These are phyloP conservation scores for Cantharis rufa DNA, from an alignment of 2,888 invertebrate species.

Conservation along the genomic window DNA sequence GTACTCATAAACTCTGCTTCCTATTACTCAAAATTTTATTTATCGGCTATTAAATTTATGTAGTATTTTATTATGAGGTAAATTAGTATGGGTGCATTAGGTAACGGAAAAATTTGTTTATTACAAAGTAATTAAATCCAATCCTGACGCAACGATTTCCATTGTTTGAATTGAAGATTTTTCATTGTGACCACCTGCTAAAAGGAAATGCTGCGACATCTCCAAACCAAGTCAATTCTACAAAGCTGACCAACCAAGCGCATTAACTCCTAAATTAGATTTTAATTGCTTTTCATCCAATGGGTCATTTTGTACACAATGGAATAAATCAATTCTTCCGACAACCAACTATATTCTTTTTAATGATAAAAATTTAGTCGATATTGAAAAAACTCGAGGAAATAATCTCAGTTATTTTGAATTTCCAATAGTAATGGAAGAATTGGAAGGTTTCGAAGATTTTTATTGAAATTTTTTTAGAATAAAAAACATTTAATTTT, in stretches of 20 bases:
- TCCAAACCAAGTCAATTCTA: constrained; percentile 29
- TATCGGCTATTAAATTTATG: background rate
- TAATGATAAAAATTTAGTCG: background rate
- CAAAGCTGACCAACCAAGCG: constrained; percentile 34
- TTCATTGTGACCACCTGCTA: constrained; percentile 26
- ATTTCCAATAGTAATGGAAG: background rate
- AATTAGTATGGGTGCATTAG: background rate
- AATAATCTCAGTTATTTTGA: background rate
- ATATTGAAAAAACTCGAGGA: background rate
- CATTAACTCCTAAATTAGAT: constrained; percentile 36
- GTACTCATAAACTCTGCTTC: constrained; percentile 34
- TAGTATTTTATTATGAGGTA: background rate
- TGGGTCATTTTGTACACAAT: constrained; percentile 32
- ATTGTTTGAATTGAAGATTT: background rate
- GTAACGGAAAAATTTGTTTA: background rate
- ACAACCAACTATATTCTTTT: constrained; percentile 10
- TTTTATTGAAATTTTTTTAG: background rate
- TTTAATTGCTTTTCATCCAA: constrained; percentile 37
- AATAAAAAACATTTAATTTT: background rate
- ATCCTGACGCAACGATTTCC: background rate
- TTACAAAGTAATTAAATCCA: background rate
- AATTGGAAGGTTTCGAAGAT: background rate
- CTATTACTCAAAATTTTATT: constrained; percentile 21
- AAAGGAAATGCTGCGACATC: constrained; percentile 29
- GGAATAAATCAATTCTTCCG: constrained; percentile 27